Percentiles rank a stretch among this genome's conserved stretches.
phyloP scores from a whole-genome alignment of 2,888 invertebrate genomes.

The Lamellibrachia satsuma region DNA sequence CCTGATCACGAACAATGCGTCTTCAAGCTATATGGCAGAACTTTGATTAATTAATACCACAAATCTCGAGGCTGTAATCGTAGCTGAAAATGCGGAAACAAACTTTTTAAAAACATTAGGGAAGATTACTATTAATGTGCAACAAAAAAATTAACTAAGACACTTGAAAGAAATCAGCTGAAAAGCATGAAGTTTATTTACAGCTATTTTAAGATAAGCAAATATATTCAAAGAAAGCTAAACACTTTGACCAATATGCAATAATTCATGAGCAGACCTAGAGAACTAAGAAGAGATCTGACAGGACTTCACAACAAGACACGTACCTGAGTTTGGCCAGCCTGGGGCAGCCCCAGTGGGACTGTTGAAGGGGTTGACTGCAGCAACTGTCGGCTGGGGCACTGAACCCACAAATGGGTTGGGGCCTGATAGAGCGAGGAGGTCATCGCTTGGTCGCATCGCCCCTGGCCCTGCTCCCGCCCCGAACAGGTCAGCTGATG shows the following conservation, averaged over 20 bases:
- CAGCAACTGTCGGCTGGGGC: neutral
- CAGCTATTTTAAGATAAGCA: too few relatives aligned
- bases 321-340: neutral
- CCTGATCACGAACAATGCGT: neutral
- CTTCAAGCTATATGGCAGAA: neutral
- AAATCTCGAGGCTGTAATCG: neutral
- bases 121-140: neutral
- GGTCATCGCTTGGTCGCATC: neutral
- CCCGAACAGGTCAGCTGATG: conserved; percentile 12
- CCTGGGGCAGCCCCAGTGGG: neutral
- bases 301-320: too few relatives aligned
- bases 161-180: neutral
- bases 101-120: neutral
- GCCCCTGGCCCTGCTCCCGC: neutral
- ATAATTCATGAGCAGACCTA: too few relatives aligned
- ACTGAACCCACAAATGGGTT: neutral
- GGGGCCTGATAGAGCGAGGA: neutral
- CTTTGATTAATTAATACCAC: neutral
- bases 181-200: neutral
- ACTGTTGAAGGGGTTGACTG: conserved; percentile 1
- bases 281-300: neutral
- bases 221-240: too few relatives aligned
- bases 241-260: too few relatives aligned
- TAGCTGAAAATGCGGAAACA: neutral
- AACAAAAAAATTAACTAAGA: neutral